These are phyloP conservation scores for Clarias pachynema DNA, from an alignment of 2,797 vertebrate genomes.

Conservation along the genomic window DNA sequence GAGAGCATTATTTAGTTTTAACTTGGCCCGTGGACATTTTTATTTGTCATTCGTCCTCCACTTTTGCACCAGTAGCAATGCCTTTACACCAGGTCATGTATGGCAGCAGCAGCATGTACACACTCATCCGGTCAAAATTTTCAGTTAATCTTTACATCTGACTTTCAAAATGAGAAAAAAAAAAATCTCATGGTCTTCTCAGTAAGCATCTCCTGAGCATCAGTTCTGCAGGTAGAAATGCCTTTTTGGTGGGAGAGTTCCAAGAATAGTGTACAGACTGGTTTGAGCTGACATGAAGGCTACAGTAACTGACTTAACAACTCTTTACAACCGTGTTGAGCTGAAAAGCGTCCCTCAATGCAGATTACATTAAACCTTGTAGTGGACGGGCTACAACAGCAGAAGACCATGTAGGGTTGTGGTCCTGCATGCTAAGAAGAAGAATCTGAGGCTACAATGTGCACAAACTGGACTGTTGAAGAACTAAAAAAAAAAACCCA, in stretches of 20 bases:
- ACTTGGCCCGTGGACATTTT: not conserved
- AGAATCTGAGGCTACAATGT: not conserved
- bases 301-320: not conserved
- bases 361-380: not conserved
- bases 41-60: not conserved
- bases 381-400: not conserved
- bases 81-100: not conserved
- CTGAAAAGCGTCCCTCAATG: not conserved
- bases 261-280: not conserved
- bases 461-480: not conserved
- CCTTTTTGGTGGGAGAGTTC: not conserved
- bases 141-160: not conserved
- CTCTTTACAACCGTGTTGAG: not conserved
- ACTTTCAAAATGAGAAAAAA: not conserved
- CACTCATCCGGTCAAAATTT: not conserved
- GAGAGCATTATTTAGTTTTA: not conserved
- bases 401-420: not conserved
- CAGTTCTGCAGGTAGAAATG: not conserved
- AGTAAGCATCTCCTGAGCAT: not conserved
- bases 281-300: not conserved
- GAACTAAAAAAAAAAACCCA: not conserved
- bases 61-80: not conserved
- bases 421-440: not conserved
- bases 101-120: not conserved
- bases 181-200: not conserved